Evolutionary conservation across 2,888 invertebrate species (phyloP), one percentile per base, ranked within the genome.

Genomic region (Limnephilus marmoratus): DNA sequence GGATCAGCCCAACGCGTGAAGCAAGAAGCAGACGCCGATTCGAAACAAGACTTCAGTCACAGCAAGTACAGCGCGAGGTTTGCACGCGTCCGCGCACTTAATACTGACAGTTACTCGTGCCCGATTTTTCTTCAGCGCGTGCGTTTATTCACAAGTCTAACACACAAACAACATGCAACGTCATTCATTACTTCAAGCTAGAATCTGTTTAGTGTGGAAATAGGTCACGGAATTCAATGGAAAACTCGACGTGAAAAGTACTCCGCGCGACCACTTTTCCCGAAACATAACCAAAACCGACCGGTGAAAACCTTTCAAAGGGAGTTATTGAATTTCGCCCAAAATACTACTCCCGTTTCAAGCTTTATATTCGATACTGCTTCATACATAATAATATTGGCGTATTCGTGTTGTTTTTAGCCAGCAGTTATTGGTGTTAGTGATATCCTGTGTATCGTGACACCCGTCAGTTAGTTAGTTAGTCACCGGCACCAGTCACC

Each of bases 1-100:
- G 85, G 85, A 85, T 85, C 85, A n/a, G n/a, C 85, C 31, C 37
- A 41, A 37, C 85, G 85, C 41, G n/a, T 13, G 85, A 34, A 24
- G 24, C 85, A n/a, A 34, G 45, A 34, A 24, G 41, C 45, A 24
- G n/a, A 18, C 85, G 82, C 82, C 83, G 83, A 41, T 18, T 68
- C 68, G 53, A 49, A 37, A 45, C 45, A 2, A 1, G 45, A 45
- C 45, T 45, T 87, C 87, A 87, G 87, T 87, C 53, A 37, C 87
- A 15, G 68, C 9, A 24, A 45, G 85, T 15, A 34, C 68, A 53
- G 53, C 53, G 87, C 34, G 87, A 29, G 7, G 15, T 87, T 31
- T 34, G 13, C 49, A 24, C n/a, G 45, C 45, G 85, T 86, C 9
- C 29, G 82, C 34, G 82, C 34, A 82, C 68, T 0, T 5, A 7